Conservation (phyloP, 1,140 invertebrate genomes). For the Drosophila nigrodunni region DNA sequence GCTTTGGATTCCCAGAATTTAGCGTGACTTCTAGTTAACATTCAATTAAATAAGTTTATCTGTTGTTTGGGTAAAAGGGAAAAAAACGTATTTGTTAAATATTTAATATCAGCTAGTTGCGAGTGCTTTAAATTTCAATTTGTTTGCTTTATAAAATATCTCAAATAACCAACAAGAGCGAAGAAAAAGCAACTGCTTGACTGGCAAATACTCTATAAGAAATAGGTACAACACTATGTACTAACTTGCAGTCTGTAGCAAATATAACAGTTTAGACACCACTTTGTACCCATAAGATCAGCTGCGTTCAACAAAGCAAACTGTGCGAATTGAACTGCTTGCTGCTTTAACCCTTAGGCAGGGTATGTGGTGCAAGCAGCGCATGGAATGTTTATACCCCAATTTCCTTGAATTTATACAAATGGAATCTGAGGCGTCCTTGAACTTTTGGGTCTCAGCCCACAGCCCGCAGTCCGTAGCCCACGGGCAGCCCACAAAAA, state of each 20-base stretch:
- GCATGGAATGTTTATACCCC: constrained; percentile 4
- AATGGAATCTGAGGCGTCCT: constrained; percentile 35
- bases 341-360: neutral
- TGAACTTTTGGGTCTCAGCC: constrained; percentile 35
- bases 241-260: no score
- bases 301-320: no score
- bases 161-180: neutral
- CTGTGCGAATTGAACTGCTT: no score
- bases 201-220: neutral
- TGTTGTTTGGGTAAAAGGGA: neutral
- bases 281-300: no score
- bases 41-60: constrained; percentile 2
- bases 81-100: neutral
- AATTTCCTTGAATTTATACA: constrained; percentile 28
- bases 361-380: neutral
- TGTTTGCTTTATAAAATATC: constrained; percentile 8
- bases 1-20: neutral
- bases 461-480: neutral
- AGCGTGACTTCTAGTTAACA: constrained; percentile 17
- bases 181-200: neutral
- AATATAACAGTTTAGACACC: no score
- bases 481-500: neutral
- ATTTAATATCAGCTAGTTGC: constrained; percentile 6
- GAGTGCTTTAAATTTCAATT: constrained; percentile 9
- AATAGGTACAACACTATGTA: neutral